Base-by-base conservation (phyloP, 2,797 vertebrate species). In the Micrastur ruficollis region DNA sequence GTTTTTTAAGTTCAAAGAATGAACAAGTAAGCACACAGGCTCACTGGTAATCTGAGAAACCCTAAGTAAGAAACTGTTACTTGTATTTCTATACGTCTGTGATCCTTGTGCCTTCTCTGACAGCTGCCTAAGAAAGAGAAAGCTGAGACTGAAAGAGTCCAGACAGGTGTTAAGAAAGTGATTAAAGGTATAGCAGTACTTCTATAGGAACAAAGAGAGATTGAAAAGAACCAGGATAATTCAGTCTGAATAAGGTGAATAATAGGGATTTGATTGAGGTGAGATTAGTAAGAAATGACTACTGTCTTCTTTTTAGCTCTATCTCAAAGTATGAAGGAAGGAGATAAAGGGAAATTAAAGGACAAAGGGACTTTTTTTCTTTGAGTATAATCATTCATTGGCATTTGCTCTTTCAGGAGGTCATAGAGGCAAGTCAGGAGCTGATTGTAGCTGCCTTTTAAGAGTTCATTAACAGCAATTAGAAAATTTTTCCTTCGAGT, bases 91-190 rank as follows among this genome's bases (percentile, higher is more conserved):
- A 27, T 29, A 11, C 44, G 44, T 79, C 53, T 90, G 70, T 76
- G 78, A 94, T 80, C 74, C 78, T 52, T 46, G 21, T 81, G 67
- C 25, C 44, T 86, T 63, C 40, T 65, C 72, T 89, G 86, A 90
- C 76, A 86, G 86, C 76, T 96, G 91, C 58, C 31, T 89, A 44
- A 29, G 73, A 75, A 93, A 94, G 94, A 93, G 75, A 95, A 93
- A 89, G 84, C 53, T 76, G 88, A 93, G 38, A 76, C 47, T 50
- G 73, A 88, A 86, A 70, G 75, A 36, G 50, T 47, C 58, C 62
- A 81, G 79, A 73, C 55, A 81, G 34, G 65, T 89, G 81, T 68
- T 74, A 81, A 59, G 59, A 55, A 91, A 93, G 56, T 86, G 49
- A 88, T 89, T 71, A 88, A 93, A 84, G 52, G 18, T 80, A 22